Base-by-base conservation (phyloP, 23 tunicate species). In the Clavelina lepadiformis region DNA sequence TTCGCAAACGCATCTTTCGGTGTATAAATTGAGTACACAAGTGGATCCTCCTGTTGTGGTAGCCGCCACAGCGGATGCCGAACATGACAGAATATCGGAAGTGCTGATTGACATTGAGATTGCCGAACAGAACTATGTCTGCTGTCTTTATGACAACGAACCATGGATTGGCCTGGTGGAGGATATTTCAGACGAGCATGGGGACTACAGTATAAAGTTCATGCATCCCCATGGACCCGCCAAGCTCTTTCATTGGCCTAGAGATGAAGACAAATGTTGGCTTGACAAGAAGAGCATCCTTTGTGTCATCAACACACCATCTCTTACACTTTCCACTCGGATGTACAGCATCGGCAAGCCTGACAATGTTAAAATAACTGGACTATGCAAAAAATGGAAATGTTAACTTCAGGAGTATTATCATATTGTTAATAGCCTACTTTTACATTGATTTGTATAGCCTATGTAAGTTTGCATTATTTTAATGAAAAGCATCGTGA, bases 191-290 rank as follows among this genome's bases (percentile, higher is more conserved):
- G 50, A 63, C 5, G 68, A 63, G 31, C 38, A 36, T 63, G 68
- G 68, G 3, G 50, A 63, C 68, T 63, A 18, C 31, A 21, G 3
- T 3, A 21, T 63, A 23, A 63, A 63, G 51, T 63, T 63, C 22
- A 36, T 63, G 49, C 68, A 63, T 35, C 68, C 68, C 5, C 68
- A 63, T 36, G 49, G 49, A 3, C 68, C 68, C 13, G 49, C 68
- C 26, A 35, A 27, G 20, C 3, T 27, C 29, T 63, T 63, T 28
- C 5, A 63, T 51, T 63, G 68, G 68, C 51, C 68, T 18, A 28
- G 37, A 27, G 6, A 36, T 58, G 65, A 36, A 28, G 65, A 28
- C 19, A 58, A 58, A 58, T 58, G 65, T 37, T 63, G 68, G 68
- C n/a, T 37, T 37, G 68, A 63, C 38, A 15, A 19, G 13, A 28